Evolutionary conservation across 1,140 invertebrate species (phyloP).

Genomic region (Neocloeon triangulifer): DNA sequence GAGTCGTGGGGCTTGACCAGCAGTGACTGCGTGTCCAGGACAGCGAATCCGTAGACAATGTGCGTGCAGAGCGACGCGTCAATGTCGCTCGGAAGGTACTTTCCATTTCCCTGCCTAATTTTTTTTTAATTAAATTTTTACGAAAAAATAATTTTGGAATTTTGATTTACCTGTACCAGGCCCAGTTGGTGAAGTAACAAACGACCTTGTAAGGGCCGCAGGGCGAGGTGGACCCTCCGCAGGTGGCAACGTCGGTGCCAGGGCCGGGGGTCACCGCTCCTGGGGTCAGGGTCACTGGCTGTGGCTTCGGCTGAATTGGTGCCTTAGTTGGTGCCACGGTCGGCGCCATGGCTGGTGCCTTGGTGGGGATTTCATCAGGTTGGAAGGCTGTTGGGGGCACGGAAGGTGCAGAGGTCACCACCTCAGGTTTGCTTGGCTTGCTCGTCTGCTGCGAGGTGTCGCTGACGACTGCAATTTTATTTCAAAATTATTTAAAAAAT

Average conservation of each 20-base stretch:
- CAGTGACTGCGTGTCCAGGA: constrained; percentile 29
- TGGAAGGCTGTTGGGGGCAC: no score
- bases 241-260: constrained; percentile 3
- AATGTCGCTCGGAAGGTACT: constrained; percentile 37
- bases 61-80: constrained; percentile 46
- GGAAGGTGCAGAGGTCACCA: no score
- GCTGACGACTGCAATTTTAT: constrained; percentile 1
- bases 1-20: constrained; percentile 39
- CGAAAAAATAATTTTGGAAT: no score
- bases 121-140: constrained; percentile 2
- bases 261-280: constrained; percentile 1
- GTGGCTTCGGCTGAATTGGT: no score
- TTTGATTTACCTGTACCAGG: constrained; percentile 27
- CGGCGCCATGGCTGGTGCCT: no score
- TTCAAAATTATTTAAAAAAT: no score
- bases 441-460: no score
- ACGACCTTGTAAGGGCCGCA: constrained; percentile 29
- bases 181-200: constrained; percentile 48
- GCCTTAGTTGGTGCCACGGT: no score
- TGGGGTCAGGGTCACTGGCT: neutral
- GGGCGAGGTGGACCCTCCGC: constrained; percentile 2
- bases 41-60: constrained; percentile 48
- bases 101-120: constrained; percentile 28
- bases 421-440: no score
- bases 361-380: no score